phyloP scores from a whole-genome alignment of 2,888 invertebrate genomes.

The Noctua janthina region DNA sequence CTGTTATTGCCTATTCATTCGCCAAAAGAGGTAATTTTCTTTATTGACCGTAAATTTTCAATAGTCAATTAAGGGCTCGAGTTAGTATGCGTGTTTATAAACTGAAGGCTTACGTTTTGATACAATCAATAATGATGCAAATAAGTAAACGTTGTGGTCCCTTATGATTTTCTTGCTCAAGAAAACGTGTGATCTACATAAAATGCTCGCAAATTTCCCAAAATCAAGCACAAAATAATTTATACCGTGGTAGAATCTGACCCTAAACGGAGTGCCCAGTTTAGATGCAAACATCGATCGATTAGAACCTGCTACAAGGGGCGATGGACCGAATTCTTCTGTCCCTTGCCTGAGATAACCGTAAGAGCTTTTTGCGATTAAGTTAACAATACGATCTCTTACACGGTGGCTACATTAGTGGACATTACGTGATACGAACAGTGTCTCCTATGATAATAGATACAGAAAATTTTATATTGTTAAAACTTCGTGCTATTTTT shows the following conservation, averaged over 20 bases:
- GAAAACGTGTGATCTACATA: constrained; percentile 4
- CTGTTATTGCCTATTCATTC: not conserved
- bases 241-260: constrained; percentile 43
- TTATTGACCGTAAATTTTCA: no score
- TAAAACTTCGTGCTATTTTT: constrained; percentile 32
- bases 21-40: not conserved
- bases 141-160: not conserved
- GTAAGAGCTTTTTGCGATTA: constrained; percentile 65
- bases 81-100: not conserved
- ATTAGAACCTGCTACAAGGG: constrained; percentile 50
- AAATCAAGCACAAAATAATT: constrained; percentile 59
- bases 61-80: no score
- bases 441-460: constrained; percentile 28
- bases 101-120: not conserved
- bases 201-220: not conserved
- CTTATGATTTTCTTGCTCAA: not conserved
- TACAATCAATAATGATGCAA: not conserved
- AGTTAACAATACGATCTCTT: constrained; percentile 50
- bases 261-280: constrained; percentile 37
- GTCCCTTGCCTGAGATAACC: constrained; percentile 50
- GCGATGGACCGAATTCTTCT: constrained; percentile 34
- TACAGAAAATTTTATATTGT: constrained; percentile 34
- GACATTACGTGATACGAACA: constrained; percentile 52
- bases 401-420: constrained; percentile 47
- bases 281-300: constrained; percentile 56